phyloP scores from a whole-genome alignment of 2,888 invertebrate species.

The Pseudococcus longispinus region DNA sequence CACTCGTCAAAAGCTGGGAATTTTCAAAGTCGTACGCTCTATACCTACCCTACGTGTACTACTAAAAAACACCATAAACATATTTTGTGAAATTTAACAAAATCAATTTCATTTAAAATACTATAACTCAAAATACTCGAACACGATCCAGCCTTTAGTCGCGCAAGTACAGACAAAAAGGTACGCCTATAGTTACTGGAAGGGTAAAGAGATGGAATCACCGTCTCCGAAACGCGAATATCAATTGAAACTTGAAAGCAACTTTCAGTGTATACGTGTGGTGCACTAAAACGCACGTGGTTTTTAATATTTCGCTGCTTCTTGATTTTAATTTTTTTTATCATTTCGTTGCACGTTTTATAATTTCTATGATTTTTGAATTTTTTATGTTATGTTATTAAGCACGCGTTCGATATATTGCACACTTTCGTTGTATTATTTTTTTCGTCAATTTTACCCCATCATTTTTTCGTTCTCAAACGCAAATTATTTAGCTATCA shows the following conservation, averaged over 20 bases:
- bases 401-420: constrained; percentile 38
- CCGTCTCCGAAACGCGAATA: constrained; percentile 21
- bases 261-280: constrained; percentile 54
- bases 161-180: constrained; percentile 29
- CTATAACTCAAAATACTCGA: constrained; percentile 1
- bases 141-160: constrained; percentile 23
- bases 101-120: constrained; percentile 24
- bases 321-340: constrained; percentile 37
- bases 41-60: background rate
- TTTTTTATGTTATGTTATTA: constrained; percentile 41
- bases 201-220: constrained; percentile 6
- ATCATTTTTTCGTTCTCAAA: constrained; percentile 1
- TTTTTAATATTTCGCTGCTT: background rate
- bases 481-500: constrained; percentile 36
- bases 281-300: constrained; percentile 50
- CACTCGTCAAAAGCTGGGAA: background rate
- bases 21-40: background rate
- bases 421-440: constrained; percentile 42
- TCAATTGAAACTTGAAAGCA: constrained; percentile 5
- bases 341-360: constrained; percentile 29
- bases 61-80: constrained; percentile 11
- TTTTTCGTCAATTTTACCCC: constrained; percentile 27
- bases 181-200: constrained; percentile 27
- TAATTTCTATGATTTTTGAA: constrained; percentile 19
- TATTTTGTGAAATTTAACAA: constrained; percentile 9